Conservation (phyloP, 2,888 invertebrate genomes). For the Seira ritae region DNA sequence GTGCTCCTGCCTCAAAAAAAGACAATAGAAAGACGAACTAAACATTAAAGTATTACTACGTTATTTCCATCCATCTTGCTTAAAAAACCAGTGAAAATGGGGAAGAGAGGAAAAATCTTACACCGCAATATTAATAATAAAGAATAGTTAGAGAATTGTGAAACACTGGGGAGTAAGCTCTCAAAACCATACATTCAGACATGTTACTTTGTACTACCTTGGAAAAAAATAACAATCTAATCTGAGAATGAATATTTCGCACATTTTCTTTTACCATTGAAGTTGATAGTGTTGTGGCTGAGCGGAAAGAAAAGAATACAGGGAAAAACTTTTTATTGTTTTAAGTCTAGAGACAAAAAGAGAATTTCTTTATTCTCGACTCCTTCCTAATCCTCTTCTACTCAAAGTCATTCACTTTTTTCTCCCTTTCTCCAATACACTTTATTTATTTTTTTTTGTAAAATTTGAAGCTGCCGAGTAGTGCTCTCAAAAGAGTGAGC, state of each 20-base stretch:
- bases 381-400: slow-evolving; percentile 14
- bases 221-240: neutral
- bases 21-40: slow-evolving; percentile 38
- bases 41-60: slow-evolving; percentile 4
- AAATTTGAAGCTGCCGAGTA: neutral
- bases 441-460: neutral
- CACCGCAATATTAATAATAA: slow-evolving; percentile 56
- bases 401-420: slow-evolving; percentile 42
- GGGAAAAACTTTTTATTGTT: slow-evolving; percentile 11
- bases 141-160: slow-evolving; percentile 13
- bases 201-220: neutral
- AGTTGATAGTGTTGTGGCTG: neutral
- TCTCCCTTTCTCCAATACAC: neutral
- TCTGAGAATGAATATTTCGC: neutral
- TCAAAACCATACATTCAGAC: neutral
- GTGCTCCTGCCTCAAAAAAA: slow-evolving; percentile 6
- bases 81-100: slow-evolving; percentile 17
- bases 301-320: neutral
- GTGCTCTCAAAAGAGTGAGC: no score
- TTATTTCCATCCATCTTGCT: slow-evolving; percentile 45
- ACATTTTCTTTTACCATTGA: neutral
- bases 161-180: slow-evolving; percentile 16
- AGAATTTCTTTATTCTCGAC: neutral
- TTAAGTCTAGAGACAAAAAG: neutral
- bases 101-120: slow-evolving; percentile 27